Evolutionary conservation across 2,113 vertebrate genomes (phyloP), one percentile per base, ranked within the genome.

Genomic region (Etheostoma spectabile): DNA sequence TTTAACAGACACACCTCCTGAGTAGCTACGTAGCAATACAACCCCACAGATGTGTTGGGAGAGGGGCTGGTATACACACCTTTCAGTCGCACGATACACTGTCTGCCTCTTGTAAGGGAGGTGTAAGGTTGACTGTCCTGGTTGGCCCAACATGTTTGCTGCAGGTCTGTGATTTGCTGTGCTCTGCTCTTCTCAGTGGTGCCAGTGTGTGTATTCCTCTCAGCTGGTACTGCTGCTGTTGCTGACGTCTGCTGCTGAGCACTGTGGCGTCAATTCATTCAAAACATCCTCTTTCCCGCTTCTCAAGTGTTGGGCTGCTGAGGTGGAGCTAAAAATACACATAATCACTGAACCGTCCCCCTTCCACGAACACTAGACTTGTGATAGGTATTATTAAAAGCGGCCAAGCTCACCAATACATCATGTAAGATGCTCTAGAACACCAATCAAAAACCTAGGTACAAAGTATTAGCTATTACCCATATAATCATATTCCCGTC

Each of bases 61-160:
- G 69, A 79, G 59, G 46, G 46, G 75, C 79, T 48, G 69, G 35
- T 48, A 92, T 93, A 97, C 96, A 93, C 94, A 99, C 97, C 97
- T 98, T 96, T 89, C 93, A 84, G 95, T 86, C 83, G 94, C 90
- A 86, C 91, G 93, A 92, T 93, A 95, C 92, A 95, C 93, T n/a
- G 94, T 94, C 88, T 95, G 95, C 89, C 95, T 95, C 49, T 84
- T 93, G 2, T 92, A 90, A 91, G 93, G 84, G 85, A 93, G 11
- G 67, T 94, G 95, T 91, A 93, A 93, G 79, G 91, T 91, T 78
- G 95, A 91, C 93, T 94, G 94, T 92, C 94, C 93, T 90, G 94
- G 88, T 91, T 89, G 95, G 86, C 95, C 95, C 89, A 94, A 94
- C 97, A 97, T 97, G 77, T 90, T 93, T 62, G 87, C 90, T 74